These are phyloP conservation scores for Notodonta ziczac DNA, from an alignment of 2,888 invertebrate genomes.

Conservation along the genomic window DNA sequence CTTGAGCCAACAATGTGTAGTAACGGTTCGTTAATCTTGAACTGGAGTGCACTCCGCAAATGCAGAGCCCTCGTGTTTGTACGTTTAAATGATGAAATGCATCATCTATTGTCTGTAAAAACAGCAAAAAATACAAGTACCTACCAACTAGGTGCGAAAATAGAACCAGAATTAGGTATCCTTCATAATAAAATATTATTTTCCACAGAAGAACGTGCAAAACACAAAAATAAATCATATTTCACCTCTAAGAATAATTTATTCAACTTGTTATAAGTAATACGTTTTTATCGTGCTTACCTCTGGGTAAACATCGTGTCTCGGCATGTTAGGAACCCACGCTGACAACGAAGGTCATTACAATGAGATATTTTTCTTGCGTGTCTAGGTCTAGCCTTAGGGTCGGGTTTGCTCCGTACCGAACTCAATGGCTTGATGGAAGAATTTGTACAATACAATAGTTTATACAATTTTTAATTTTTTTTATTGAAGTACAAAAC, in stretches of 20 bases:
- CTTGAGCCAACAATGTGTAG: slow-evolving; percentile 1
- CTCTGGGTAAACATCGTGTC: slow-evolving; percentile 2
- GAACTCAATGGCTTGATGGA: background rate
- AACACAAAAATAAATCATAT: background rate
- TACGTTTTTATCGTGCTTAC: slow-evolving; percentile 2
- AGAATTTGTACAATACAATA: too few relatives aligned
- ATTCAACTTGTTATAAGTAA: slow-evolving; percentile 1
- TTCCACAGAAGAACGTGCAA: background rate
- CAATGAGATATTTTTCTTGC: background rate
- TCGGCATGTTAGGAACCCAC: background rate
- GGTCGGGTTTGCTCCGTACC: background rate
- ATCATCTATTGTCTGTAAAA: background rate
- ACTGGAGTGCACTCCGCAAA: background rate
- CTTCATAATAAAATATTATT: too few relatives aligned
- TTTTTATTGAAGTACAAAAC: too few relatives aligned
- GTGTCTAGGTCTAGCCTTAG: background rate
- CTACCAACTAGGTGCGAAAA: too few relatives aligned
- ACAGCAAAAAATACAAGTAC: too few relatives aligned
- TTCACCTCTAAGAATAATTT: background rate
- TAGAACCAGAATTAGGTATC: too few relatives aligned
- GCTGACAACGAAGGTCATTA: slow-evolving; percentile 2
- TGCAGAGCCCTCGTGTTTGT: background rate
- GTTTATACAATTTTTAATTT: too few relatives aligned
- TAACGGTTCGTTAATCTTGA: slow-evolving; percentile 2
- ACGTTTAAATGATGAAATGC: background rate